Base-by-base conservation (phyloP, 2,888 invertebrate genomes). In the Sesia bembeciformis region DNA sequence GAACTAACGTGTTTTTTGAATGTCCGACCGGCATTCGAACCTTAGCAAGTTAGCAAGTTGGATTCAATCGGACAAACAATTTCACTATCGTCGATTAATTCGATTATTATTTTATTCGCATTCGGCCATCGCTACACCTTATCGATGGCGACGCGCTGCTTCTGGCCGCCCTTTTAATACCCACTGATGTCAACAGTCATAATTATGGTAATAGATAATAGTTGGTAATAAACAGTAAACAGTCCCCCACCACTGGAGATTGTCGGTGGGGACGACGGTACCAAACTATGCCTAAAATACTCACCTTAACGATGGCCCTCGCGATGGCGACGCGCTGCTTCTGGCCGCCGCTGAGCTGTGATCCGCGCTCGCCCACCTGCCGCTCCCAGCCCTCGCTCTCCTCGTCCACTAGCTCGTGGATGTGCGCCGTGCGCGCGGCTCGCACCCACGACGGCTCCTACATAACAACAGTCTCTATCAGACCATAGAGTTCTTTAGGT, bases 311-410 rank as follows among this genome's bases (percentile, higher is more conserved):
- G 42, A 98, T 91, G 7, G 98, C 98, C 62, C 98, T 88, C 0
- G 98, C 98, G 67, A 98, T 97, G 40, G 98, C 98, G 40, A 98
- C 95, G 63, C 98, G 90, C 75, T 98, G 98, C 67, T 96, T 95
- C 82, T 98, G 98, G 0, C 98, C 98, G 41, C 98, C 98, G 68
- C 97, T 97, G 51, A 98, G 90, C 87, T 97, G 94, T 5, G 95
- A 90, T 3, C 98, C 98, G 54, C 97, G 88, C 75, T 98, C 98
- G 0, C 98, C 98, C 5, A 98, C 97, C 54, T 94, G 60, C 4
- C 98, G 95, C 56, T 95, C 92, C 67, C 97, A 93, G 2, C 95
- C 94, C 3, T 94, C 85, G 0, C 94, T 93, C 60, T 38, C 50
- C 39, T 38, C 50, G 7, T 8, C 50, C 39, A 38, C 50, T 38